Base-by-base conservation (phyloP, 2,888 invertebrate species). In the Parnassius mnemosyne region DNA sequence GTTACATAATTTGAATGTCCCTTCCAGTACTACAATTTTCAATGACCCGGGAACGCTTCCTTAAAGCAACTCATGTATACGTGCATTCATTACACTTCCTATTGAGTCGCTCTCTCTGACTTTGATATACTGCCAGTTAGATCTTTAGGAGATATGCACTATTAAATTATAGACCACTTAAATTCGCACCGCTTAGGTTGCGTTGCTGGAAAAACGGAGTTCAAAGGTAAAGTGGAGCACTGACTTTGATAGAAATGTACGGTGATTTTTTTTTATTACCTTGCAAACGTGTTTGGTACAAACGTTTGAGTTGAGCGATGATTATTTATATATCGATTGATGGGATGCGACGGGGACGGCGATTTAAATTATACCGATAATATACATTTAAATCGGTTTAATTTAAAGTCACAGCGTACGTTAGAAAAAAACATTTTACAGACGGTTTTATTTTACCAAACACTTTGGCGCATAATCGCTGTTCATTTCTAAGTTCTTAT, bases 61-160 rank as follows among this genome's bases (percentile, higher is more conserved):
- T 79, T 52, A 62, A 68, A 67, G 63, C 68, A 72, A 78, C 69
- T 71, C 74, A 71, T 72, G 71, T 65, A 68, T 67, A 65, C 60
- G 65, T 65, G 77, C 75, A 81, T 83, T 84, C 80, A 84, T 80
- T 82, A 81, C 73, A 79, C 72, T 77, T 81, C 79, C 80, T 76
- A 83, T 83, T 81, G 81, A 80, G 74, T 74, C 74, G 72, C 71
- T 74, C 72, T 65, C 65, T 73, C 69, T 75, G 80, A 80, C 81
- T 78, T 80, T 84, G 83, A 86, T 80, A 75, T 80, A 85, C 77
- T 78, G 75, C 77, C 76, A 72, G 78, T 84, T 81, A 80, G 76
- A 78, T 77, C 75, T 78, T 69, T 72, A 76, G 80, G 78, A 78
- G 75, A 63, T 63, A 72, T 69, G 67, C 71, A 74, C 72, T 73